Evolutionary conservation across 2,797 vertebrate species (phyloP).

Genomic region (Neolamprologus multifasciatus): DNA sequence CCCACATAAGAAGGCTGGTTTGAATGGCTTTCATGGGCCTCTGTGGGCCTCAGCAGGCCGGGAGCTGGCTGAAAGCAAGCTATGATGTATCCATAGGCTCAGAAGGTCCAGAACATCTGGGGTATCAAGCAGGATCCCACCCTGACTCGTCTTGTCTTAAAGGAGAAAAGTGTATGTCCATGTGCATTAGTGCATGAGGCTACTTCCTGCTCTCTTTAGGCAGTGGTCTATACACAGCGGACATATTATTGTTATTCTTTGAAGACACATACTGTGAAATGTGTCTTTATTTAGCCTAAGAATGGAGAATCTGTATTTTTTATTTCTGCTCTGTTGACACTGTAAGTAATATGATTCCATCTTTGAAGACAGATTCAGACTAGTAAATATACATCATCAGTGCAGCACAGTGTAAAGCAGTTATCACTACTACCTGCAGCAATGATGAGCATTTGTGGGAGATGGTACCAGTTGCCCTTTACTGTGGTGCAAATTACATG

Average conservation of each 20-base stretch:
- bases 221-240: background rate
- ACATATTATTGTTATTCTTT: background rate
- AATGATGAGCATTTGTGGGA: constrained; percentile 53
- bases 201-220: background rate
- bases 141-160: constrained; percentile 16
- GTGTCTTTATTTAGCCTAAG: background rate
- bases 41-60: constrained; percentile 30
- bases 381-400: constrained; percentile 52
- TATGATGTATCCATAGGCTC: constrained; percentile 38
- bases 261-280: background rate
- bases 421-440: constrained; percentile 46
- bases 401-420: constrained; percentile 10
- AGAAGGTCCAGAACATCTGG: constrained; percentile 29
- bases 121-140: constrained; percentile 25
- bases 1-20: constrained; percentile 48
- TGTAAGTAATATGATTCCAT: background rate
- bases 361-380: background rate
- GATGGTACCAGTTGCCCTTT: constrained; percentile 66
- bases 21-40: constrained; percentile 40
- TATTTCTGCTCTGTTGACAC: background rate
- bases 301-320: background rate
- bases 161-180: background rate
- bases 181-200: background rate
- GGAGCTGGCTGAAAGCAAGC: constrained; percentile 35
- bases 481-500: constrained; percentile 70